phyloP scores from a whole-genome alignment of 92 coral and sea anemone species.

The Epizoanthus ramosus region DNA sequence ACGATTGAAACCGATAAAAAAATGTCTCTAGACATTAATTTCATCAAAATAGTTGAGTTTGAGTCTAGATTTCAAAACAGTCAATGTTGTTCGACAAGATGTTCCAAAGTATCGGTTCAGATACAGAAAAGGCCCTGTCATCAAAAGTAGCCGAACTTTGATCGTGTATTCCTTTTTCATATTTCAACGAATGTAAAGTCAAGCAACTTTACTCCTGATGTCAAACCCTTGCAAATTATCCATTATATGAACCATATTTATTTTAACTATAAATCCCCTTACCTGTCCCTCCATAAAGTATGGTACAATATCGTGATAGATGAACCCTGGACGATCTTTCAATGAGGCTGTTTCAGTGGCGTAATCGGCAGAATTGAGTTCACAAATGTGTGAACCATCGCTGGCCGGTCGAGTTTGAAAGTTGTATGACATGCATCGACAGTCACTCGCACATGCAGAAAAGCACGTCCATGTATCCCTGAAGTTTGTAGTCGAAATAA shows the following conservation, averaged over 20 bases:
- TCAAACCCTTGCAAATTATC: too few relatives aligned
- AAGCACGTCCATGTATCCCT: neutral
- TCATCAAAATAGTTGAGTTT: neutral
- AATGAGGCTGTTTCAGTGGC: neutral
- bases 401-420: too few relatives aligned
- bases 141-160: conserved; percentile 6
- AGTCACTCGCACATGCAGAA: neutral
- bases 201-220: too few relatives aligned
- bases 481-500: neutral
- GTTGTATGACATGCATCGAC: too few relatives aligned
- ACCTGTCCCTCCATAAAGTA: neutral
- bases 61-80: conserved; percentile 6
- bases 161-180: neutral
- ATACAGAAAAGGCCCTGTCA: conserved; percentile 2
- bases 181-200: too few relatives aligned
- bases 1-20: neutral
- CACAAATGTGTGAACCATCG: too few relatives aligned
- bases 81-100: neutral
- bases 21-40: neutral
- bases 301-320: neutral
- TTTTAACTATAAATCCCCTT: neutral
- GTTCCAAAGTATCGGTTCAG: conserved; percentile 5
- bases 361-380: neutral
- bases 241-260: too few relatives aligned
- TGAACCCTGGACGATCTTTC: neutral